Base-by-base conservation (phyloP, 2,888 invertebrate genomes). In the Listrodromus nycthemerus region DNA sequence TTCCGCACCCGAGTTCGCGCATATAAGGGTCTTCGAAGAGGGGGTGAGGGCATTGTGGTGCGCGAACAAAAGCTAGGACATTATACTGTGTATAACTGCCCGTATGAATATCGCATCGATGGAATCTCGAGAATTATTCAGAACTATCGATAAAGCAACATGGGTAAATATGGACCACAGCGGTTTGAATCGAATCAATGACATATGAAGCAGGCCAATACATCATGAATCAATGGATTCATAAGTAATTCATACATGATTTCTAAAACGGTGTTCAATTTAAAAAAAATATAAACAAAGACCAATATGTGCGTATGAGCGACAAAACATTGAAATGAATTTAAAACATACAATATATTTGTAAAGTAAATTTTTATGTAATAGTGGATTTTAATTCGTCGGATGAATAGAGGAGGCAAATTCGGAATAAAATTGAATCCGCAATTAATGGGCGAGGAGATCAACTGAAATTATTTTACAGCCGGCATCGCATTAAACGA, bases 101-200 rank as follows among this genome's bases (percentile, higher is more conserved):
- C 19, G 45, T 65, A 78, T 70, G 80, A 83, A 77, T 77, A 84
- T 66, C 73, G 63, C 78, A 81, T 81, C 77, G 80, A 80, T 78
- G 69, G 55, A 80, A 84, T 84, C 80, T 84, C 8, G 73, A 24
- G 65, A 81, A 81, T 84, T 75, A 78, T 80, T 77, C 77, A 74
- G 74, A 80, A 80, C 65, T 30, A 74, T 84, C 83, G 83, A 84
- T 84, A 77, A 69, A 84, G 41, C 16, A 45, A 45, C 13, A 16
- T 45, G 41, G 41, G 41, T 4, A 3, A 45, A 45, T 45, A 45
- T 45, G 41, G 41, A 45, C 41, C 41, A 45, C 16, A 2, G 41
- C 41, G 41, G 16, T 45, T 16, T 4, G 41, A 4, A 16, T 16
- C 16, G 16, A 16, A 45, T 45, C 41, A 5, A 45, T 45, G 41